Evolutionary conservation across 2,888 invertebrate genomes (phyloP), one percentile per base, ranked within the genome.

Genomic region (Clunio marinus): DNA sequence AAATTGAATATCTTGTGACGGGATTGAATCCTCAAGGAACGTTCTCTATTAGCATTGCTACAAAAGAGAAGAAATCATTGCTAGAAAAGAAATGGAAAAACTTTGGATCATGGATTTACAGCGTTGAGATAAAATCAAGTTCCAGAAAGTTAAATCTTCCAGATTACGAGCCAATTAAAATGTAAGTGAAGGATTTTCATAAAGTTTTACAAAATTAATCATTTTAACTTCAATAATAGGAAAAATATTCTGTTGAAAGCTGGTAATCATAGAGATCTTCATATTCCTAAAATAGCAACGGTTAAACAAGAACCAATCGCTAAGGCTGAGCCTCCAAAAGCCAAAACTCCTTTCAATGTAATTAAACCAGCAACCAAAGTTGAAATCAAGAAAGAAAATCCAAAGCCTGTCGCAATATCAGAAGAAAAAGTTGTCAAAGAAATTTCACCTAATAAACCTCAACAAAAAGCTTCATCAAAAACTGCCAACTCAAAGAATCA

Each of bases 71-170:
- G 17, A 51, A 46, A 20, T n/a, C 22, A 1, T 17, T n/a, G 1
- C 32, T 66, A 3, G 20, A 17, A 13, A 35, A 51, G n/a, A 66
- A 55, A 35, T 66, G 66, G 66, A 45, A 66, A 1, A 22, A 51
- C 17, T 55, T 66, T 35, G n/a, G 55, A n/a, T 55, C 51, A 5
- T 32, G 46, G 51, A 32, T 55, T 5, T 66, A 66, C 8, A 66
- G 66, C 28, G 20, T 66, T 28, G 66, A 66, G 5, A 55, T 35
- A 24, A 66, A 66, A 24, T 51, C 66, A 0, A 62, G 15, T 15
- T 51, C 55, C 8, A 25, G 45, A 35, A 15, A 51, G 17, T 17
- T 66, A n/a, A 22, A 35, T 59, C 35, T 59, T 32, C 59, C 59
- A 15, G 28, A 46, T 66, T 35, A 17, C 20, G 66, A 66, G 1